These are phyloP conservation scores for Hycleus cichorii DNA, from an alignment of 1,140 invertebrate species.

Conservation along the genomic window DNA sequence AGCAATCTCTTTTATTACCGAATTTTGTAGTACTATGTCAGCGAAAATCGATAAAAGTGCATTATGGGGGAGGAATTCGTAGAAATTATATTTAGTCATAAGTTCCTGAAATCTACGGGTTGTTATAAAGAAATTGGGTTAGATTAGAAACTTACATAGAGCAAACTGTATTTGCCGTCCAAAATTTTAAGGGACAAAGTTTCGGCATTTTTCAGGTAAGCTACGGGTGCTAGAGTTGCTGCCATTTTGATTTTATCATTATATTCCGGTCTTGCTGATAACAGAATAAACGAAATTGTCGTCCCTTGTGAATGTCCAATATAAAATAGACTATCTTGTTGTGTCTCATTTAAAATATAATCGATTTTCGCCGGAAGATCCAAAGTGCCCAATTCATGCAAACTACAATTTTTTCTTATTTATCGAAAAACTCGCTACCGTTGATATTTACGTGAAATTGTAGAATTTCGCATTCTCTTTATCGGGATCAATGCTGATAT, in stretches of 20 bases:
- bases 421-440: neutral
- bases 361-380: constrained; percentile 57
- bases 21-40: constrained; percentile 2
- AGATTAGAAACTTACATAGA: neutral
- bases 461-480: neutral
- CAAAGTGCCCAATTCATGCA: constrained; percentile 58
- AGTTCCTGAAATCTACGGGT: neutral
- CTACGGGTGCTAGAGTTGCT: neutral
- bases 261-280: constrained; percentile 46
- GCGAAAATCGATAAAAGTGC: neutral
- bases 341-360: constrained; percentile 46
- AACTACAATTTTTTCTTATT: constrained; percentile 44
- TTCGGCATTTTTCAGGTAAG: neutral
- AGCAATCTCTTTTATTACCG: neutral
- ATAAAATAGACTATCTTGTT: constrained; percentile 44
- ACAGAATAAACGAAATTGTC: constrained; percentile 47
- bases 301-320: constrained; percentile 54
- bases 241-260: constrained; percentile 44
- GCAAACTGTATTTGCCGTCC: neutral
- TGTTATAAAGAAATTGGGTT: neutral
- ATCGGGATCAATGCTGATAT: constrained; percentile 1
- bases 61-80: neutral
- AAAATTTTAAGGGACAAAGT: neutral
- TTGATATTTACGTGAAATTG: neutral
- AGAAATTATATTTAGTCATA: neutral